Conservation (phyloP, 1,140 invertebrate genomes). For the Drosophila ficusphila region DNA sequence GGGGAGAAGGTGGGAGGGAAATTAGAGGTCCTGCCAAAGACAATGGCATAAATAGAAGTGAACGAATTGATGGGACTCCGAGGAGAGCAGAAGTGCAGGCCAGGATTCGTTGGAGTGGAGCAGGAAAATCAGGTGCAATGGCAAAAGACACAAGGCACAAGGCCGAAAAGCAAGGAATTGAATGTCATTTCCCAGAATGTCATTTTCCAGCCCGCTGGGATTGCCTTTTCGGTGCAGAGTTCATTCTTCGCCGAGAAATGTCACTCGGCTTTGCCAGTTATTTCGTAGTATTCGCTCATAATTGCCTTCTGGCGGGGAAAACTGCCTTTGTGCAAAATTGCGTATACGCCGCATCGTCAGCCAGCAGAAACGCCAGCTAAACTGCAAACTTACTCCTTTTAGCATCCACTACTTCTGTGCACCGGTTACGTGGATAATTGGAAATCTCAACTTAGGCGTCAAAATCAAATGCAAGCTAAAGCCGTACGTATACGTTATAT, state of each 20-base stretch:
- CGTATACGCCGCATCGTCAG: neutral
- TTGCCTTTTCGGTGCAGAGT: too few relatives aligned
- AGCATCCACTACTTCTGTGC: neutral
- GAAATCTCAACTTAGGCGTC: too few relatives aligned
- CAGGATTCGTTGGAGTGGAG: neutral
- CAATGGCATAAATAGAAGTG: neutral
- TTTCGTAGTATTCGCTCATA: neutral
- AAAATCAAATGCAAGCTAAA: neutral
- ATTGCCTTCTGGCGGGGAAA: neutral
- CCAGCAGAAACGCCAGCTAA: neutral
- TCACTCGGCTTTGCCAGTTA: neutral
- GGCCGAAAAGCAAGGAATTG: neutral
- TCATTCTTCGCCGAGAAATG: too few relatives aligned
- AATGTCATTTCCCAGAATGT: constrained; percentile 1
- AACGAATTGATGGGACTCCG: constrained; percentile 2
- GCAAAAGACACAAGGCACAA: too few relatives aligned
- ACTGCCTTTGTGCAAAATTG: neutral
- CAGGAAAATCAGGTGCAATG: neutral
- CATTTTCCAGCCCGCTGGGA: neutral
- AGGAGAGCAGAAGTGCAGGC: neutral
- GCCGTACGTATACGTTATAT: constrained; percentile 31
- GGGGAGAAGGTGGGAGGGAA: neutral
- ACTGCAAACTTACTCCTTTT: neutral
- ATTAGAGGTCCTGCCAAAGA: neutral
- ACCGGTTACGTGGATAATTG: neutral